Evolutionary conservation across 2,888 invertebrate genomes (phyloP).

Genomic region (Ophion slaviceki): DNA sequence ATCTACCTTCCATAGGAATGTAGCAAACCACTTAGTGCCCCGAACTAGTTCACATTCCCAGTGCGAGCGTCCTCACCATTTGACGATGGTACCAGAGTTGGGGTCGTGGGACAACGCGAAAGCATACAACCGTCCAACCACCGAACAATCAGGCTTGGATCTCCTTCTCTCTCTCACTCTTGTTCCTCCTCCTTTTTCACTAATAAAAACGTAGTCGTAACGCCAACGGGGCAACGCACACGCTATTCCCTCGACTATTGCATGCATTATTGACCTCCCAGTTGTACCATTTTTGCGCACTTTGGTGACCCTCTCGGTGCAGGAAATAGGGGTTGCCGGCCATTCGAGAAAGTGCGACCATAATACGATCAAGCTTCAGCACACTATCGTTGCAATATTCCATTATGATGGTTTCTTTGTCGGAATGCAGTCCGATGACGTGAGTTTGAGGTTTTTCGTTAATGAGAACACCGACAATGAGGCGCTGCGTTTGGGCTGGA

Average conservation of each 20-base stretch:
- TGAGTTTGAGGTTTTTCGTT: background rate
- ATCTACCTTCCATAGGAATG: slow-evolving; percentile 35
- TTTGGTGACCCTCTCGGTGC: slow-evolving; percentile 6
- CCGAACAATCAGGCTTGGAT: slow-evolving; percentile 20
- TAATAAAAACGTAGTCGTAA: slow-evolving; percentile 45
- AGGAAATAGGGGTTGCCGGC: background rate
- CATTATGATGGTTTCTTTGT: background rate
- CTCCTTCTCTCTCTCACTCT: background rate
- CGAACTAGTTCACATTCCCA: slow-evolving; percentile 45
- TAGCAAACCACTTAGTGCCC: slow-evolving; percentile 55
- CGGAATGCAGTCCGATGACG: background rate
- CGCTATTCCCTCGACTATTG: slow-evolving; percentile 31
- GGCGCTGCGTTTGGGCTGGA: too few relatives aligned
- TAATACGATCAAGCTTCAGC: slow-evolving; percentile 7
- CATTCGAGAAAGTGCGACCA: slow-evolving; percentile 5
- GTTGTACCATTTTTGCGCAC: slow-evolving; percentile 11
- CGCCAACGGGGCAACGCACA: slow-evolving; percentile 4
- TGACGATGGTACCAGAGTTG: slow-evolving; percentile 5
- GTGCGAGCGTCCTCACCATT: slow-evolving; percentile 1
- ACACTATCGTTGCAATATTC: slow-evolving; percentile 7
- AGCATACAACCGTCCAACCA: slow-evolving; percentile 16
- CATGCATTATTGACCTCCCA: slow-evolving; percentile 37
- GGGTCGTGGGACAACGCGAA: background rate
- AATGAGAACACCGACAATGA: too few relatives aligned
- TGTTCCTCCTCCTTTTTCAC: background rate